These are phyloP conservation scores for Ellobium chinense DNA, from an alignment of 2,888 invertebrate species.

Conservation along the genomic window DNA sequence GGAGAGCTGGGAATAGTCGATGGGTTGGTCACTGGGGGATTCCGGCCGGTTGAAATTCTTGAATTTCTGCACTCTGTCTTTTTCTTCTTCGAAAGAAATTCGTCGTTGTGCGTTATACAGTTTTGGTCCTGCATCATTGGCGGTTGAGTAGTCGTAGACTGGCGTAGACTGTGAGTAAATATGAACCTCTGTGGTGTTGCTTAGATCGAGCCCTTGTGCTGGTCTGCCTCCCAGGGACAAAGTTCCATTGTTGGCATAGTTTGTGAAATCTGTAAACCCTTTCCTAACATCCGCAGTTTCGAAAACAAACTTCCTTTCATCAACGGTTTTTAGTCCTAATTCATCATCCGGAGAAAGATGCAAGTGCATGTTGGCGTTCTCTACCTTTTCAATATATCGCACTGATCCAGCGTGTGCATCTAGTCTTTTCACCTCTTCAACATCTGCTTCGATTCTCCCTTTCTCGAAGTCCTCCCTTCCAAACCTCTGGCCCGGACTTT, in stretches of 20 bases:
- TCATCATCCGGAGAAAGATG: background rate
- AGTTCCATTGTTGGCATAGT: background rate
- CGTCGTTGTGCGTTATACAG: background rate
- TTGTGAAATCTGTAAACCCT: background rate
- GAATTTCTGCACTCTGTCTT: background rate
- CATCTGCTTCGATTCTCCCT: background rate
- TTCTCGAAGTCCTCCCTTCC: background rate
- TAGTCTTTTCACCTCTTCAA: background rate
- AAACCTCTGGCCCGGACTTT: background rate
- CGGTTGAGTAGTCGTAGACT: background rate
- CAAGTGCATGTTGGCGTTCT: background rate
- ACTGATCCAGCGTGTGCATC: background rate
- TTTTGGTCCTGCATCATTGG: background rate
- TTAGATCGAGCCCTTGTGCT: background rate
- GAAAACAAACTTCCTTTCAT: background rate
- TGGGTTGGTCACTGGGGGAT: slow-evolving; percentile 12
- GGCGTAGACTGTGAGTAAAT: background rate
- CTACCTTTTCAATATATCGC: background rate
- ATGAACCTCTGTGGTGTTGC: background rate
- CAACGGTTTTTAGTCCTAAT: background rate
- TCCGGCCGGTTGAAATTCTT: background rate
- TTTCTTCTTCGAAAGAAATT: slow-evolving; percentile 9
- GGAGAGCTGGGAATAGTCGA: slow-evolving; percentile 35
- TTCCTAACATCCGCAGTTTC: background rate
- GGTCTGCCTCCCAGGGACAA: background rate